phyloP scores from a whole-genome alignment of 2,888 invertebrate genomes.

The Drosophila melanosoma region DNA sequence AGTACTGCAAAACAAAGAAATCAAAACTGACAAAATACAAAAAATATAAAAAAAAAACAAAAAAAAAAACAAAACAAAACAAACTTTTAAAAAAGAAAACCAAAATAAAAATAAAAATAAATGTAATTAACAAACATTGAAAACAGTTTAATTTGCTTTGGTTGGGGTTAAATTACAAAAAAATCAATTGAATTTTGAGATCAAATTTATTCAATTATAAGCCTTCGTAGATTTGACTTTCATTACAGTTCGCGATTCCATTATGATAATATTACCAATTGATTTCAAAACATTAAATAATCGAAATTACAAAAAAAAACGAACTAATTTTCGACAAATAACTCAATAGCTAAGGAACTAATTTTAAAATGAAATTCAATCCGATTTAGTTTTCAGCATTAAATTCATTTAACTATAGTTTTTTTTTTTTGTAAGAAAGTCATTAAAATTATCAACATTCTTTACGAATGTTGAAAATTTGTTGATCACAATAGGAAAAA shows the following conservation, averaged over 20 bases:
- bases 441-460: neutral
- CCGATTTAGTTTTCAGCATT: neutral
- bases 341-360: neutral
- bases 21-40: slow-evolving; percentile 41
- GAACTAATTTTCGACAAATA: neutral
- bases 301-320: neutral
- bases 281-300: neutral
- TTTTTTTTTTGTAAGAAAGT: neutral
- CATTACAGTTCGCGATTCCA: neutral
- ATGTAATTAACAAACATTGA: slow-evolving; percentile 62
- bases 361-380: neutral
- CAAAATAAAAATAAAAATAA: slow-evolving; percentile 54
- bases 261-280: neutral
- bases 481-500: no score
- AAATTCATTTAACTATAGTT: neutral
- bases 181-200: neutral
- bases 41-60: slow-evolving; percentile 19
- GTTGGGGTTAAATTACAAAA: neutral
- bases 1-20: slow-evolving; percentile 41
- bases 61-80: slow-evolving; percentile 14
- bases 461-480: neutral
- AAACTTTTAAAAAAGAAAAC: slow-evolving; percentile 31
- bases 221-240: neutral
- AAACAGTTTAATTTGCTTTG: slow-evolving; percentile 11
- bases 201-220: neutral